A percentile compares a stretch with the other conserved stretches of the same genome.
Conservation (phyloP, 2,888 invertebrate genomes). For the Agrypnus murinus region DNA sequence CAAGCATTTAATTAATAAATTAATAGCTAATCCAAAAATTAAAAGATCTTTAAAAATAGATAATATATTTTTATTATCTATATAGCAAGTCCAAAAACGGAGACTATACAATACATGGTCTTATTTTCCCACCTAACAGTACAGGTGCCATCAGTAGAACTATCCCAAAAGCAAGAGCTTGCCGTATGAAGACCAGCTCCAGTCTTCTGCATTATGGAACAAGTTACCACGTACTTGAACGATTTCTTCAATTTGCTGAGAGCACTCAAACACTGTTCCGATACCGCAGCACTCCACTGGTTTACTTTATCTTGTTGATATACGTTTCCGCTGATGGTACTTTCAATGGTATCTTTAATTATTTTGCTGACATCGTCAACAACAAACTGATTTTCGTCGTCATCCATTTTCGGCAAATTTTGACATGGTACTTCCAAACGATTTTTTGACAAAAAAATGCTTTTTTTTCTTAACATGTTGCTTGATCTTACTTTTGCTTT, state of each 20-base stretch:
- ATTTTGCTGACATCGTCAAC: conserved; percentile 85
- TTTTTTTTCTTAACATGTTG: conserved; percentile 38
- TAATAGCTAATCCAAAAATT: not conserved
- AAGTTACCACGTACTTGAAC: conserved; percentile 89
- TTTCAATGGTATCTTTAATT: conserved; percentile 84
- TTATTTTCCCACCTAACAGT: conserved; percentile 92
- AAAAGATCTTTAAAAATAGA: conserved; percentile 23
- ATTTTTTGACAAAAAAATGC: conserved; percentile 38
- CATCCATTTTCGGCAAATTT: conserved; percentile 64
- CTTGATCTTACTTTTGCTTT: conserved; percentile 10
- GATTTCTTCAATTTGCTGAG: conserved; percentile 86
- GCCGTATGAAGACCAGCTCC: conserved; percentile 89
- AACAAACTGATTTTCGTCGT: conserved; percentile 74
- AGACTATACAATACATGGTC: conserved; percentile 89
- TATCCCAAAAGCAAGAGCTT: conserved; percentile 90
- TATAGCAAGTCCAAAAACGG: conserved; percentile 83
- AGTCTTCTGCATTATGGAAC: conserved; percentile 89
- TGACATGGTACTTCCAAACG: conserved; percentile 55
- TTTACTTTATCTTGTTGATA: conserved; percentile 81
- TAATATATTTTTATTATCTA: too few relatives aligned
- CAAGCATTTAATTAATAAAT: not conserved
- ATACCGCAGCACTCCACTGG: conserved; percentile 84
- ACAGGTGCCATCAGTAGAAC: conserved; percentile 84
- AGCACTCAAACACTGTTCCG: conserved; percentile 82
- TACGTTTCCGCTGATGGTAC: conserved; percentile 81